Percentiles rank a stretch among this genome's conserved stretches.
These are phyloP conservation scores for Microctenopoma lineatum DNA, from an alignment of 2,797 vertebrate species.

Conservation along the genomic window DNA sequence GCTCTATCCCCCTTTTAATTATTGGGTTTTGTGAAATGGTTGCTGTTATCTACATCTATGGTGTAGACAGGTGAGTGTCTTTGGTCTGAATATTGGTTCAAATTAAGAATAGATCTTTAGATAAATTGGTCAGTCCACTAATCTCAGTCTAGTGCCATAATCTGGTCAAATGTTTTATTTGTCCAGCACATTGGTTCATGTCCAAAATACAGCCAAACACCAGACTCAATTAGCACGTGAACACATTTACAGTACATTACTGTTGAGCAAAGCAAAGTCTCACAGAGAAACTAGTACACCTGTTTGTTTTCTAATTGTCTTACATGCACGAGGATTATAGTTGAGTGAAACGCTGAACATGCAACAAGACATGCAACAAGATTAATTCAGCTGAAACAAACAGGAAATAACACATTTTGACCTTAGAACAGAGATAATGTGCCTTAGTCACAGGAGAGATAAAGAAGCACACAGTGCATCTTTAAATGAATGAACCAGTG, in stretches of 20 bases:
- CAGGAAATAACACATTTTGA: slow-evolving; percentile 18
- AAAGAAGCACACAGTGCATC: slow-evolving; percentile 21
- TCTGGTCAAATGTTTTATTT: too few relatives aligned
- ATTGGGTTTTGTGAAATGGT: slow-evolving; percentile 95
- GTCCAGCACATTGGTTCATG: too few relatives aligned
- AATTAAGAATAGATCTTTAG: background rate
- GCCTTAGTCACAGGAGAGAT: slow-evolving; percentile 6
- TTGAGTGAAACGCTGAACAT: background rate
- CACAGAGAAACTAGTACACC: background rate
- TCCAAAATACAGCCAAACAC: too few relatives aligned
- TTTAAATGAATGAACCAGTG: background rate
- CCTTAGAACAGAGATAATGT: slow-evolving; percentile 40
- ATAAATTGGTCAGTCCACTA: background rate
- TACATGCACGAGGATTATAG: background rate
- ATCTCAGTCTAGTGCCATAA: too few relatives aligned
- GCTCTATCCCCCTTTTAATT: slow-evolving; percentile 92
- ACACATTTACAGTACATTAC: background rate
- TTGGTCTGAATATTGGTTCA: background rate
- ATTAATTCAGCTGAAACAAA: slow-evolving; percentile 3
- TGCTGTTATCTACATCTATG: slow-evolving; percentile 91
- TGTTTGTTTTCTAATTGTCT: background rate
- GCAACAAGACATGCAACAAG: too few relatives aligned
- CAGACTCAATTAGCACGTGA: background rate
- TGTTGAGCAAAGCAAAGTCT: background rate
- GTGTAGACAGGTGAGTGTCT: slow-evolving; percentile 78